phyloP scores from a whole-genome alignment of 2,797 vertebrate species.

The Mionectes olivaceus region DNA sequence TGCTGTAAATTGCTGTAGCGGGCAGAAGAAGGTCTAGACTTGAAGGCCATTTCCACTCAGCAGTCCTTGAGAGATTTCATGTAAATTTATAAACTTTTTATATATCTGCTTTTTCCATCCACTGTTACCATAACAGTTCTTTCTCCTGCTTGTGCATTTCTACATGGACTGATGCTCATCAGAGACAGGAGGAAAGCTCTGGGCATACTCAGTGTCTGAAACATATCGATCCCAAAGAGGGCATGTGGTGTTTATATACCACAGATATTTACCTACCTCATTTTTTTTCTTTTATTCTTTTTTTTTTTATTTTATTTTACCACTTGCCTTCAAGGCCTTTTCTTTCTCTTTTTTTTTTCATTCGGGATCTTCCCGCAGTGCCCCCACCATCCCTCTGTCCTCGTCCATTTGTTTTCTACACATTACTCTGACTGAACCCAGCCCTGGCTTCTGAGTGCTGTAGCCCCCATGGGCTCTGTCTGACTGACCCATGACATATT shows the following conservation, averaged over 20 bases:
- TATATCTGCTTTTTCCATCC: neutral
- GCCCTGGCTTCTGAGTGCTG: neutral
- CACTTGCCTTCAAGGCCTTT: neutral
- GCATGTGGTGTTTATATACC: neutral
- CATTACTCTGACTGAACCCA: neutral
- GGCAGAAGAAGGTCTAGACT: neutral
- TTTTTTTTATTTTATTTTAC: neutral
- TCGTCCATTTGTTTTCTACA: constrained; percentile 3
- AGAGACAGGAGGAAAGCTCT: neutral
- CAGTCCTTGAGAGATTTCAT: neutral
- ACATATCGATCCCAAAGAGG: neutral
- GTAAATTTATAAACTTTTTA: neutral
- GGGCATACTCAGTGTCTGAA: neutral
- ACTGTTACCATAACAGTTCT: neutral
- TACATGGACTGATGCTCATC: neutral
- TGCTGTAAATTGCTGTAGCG: neutral
- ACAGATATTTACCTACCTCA: neutral
- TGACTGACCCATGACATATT: constrained; percentile 31
- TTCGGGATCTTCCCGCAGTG: neutral
- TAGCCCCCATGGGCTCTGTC: neutral
- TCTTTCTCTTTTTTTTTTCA: neutral
- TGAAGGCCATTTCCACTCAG: neutral
- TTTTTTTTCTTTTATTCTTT: neutral
- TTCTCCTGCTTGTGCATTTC: neutral
- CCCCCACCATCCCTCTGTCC: neutral